These are phyloP conservation scores for Anas bernieri DNA, from an alignment of 2,797 vertebrate species.

Conservation along the genomic window DNA sequence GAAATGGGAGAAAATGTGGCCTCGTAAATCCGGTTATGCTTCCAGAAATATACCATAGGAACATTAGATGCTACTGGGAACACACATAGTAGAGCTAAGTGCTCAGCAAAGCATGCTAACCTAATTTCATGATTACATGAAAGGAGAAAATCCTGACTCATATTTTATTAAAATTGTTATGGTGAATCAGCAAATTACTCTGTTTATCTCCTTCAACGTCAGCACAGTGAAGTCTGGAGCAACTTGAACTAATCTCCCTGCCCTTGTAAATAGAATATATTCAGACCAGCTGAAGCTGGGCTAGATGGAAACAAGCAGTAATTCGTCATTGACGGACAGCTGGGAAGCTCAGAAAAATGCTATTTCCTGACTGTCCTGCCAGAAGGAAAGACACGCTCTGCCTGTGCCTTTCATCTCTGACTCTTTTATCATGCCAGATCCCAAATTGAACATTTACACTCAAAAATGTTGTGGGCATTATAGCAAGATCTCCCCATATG, in stretches of 20 bases:
- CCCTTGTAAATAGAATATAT: slow-evolving; percentile 2
- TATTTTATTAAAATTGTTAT: slow-evolving; percentile 59
- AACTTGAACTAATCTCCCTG: slow-evolving; percentile 41
- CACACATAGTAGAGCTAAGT: slow-evolving; percentile 27
- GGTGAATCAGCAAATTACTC: slow-evolving; percentile 69
- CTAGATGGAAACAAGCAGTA: slow-evolving; percentile 21
- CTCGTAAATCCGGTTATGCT: slow-evolving; percentile 29
- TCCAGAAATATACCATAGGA: slow-evolving; percentile 29
- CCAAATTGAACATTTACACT: background rate
- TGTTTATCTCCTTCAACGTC: slow-evolving; percentile 59
- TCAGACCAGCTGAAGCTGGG: slow-evolving; percentile 22
- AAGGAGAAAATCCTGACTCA: slow-evolving; percentile 66
- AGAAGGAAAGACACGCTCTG: background rate
- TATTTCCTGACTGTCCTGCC: slow-evolving; percentile 17
- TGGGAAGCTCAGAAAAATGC: slow-evolving; percentile 23
- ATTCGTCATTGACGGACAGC: background rate
- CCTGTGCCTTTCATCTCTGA: background rate
- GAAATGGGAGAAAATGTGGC: background rate
- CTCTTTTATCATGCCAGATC: background rate
- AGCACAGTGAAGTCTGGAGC: slow-evolving; percentile 55
- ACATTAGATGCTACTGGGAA: slow-evolving; percentile 42
- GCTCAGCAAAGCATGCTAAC: slow-evolving; percentile 59
- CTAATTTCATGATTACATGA: slow-evolving; percentile 56
- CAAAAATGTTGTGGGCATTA: background rate
- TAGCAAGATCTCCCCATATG: background rate